phyloP scores from a whole-genome alignment of 2,888 invertebrate genomes.

The Nudaria mundana region DNA sequence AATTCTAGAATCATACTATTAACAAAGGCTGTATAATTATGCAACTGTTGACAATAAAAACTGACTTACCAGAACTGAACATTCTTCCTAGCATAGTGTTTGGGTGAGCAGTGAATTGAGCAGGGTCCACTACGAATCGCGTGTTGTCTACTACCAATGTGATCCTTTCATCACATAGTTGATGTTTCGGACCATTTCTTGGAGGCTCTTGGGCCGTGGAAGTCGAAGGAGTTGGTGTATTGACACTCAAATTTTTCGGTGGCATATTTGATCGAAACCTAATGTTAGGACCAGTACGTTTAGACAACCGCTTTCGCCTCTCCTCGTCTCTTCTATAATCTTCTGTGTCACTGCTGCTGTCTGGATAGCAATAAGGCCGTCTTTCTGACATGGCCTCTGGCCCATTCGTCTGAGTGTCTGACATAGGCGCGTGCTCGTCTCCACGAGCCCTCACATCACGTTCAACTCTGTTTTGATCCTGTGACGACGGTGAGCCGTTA shows the following conservation, averaged over 20 bases:
- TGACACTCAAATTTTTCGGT: slow-evolving; percentile 58
- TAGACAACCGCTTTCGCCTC: slow-evolving; percentile 81
- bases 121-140: slow-evolving; percentile 92
- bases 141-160: slow-evolving; percentile 98
- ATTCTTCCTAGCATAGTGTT: slow-evolving; percentile 99
- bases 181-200: slow-evolving; percentile 51
- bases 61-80: slow-evolving; percentile 92
- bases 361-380: slow-evolving; percentile 75
- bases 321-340: slow-evolving; percentile 88
- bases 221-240: slow-evolving; percentile 60
- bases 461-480: slow-evolving; percentile 44
- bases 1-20: too few relatives aligned
- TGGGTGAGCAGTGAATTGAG: slow-evolving; percentile 95
- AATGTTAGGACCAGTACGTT: slow-evolving; percentile 60
- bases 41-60: not conserved
- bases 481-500: slow-evolving; percentile 35
- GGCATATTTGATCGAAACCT: slow-evolving; percentile 58
- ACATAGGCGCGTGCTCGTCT: slow-evolving; percentile 65
- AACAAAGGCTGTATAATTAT: not conserved
- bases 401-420: slow-evolving; percentile 63
- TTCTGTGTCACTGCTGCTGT: slow-evolving; percentile 93
- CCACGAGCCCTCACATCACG: slow-evolving; percentile 69
- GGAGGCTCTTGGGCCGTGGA: slow-evolving; percentile 56
- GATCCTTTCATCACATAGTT: slow-evolving; percentile 86
- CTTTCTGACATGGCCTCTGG: slow-evolving; percentile 67